Conservation (phyloP, 2,888 invertebrate genomes). For the Sinotaia quadrata region DNA sequence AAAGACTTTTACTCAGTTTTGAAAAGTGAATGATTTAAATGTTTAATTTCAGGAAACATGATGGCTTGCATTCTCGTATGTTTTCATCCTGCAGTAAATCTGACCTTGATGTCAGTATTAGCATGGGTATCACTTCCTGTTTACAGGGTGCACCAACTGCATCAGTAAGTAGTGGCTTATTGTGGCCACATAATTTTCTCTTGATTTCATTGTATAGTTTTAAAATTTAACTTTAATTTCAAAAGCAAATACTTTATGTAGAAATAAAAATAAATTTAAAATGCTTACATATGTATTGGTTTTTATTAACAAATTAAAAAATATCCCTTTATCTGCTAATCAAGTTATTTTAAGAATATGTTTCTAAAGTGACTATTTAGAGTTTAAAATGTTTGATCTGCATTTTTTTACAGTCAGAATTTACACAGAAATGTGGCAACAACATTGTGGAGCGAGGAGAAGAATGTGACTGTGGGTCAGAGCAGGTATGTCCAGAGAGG, state of each 20-base stretch:
- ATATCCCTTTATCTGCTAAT: too few species aligned
- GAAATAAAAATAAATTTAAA: too few species aligned
- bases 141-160: conserved; percentile 73
- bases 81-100: conserved; percentile 96
- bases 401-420: conserved; percentile 54
- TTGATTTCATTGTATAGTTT: background rate
- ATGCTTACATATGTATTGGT: too few species aligned
- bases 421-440: conserved; percentile 89
- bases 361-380: too few species aligned
- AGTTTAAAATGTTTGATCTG: too few species aligned
- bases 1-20: too few species aligned
- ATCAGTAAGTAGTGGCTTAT: conserved; percentile 21
- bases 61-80: conserved; percentile 84
- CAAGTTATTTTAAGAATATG: too few species aligned
- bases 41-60: conserved; percentile 50
- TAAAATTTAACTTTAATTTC: too few species aligned
- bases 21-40: too few species aligned
- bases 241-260: too few species aligned
- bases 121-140: conserved; percentile 90
- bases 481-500: conserved; percentile 74
- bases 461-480: conserved; percentile 96
- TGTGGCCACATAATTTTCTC: background rate
- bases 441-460: conserved; percentile 93
- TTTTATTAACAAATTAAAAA: too few species aligned
- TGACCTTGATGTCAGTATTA: conserved; percentile 82